Percentiles rank a stretch among this genome's conserved stretches.
These are phyloP conservation scores for Bubo scandiacus DNA, from an alignment of 2,113 vertebrate species.

Conservation along the genomic window DNA sequence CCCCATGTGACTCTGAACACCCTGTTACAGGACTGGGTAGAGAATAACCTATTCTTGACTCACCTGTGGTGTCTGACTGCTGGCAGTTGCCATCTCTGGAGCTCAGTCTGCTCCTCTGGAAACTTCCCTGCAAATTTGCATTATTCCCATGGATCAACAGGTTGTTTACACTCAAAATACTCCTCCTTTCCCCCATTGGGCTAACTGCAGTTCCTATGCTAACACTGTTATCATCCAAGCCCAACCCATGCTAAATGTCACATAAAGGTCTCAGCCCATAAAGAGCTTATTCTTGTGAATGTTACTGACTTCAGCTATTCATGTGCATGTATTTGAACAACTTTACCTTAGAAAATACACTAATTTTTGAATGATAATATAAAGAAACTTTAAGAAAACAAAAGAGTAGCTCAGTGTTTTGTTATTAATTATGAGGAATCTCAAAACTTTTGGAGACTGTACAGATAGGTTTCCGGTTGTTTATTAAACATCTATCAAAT, in stretches of 20 bases:
- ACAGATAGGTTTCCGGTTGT: not conserved
- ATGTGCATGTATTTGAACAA: not conserved
- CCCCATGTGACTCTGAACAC: not conserved
- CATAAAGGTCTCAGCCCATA: not conserved
- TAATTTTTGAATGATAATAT: not conserved
- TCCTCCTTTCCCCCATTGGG: not conserved
- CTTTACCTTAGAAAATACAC: not conserved
- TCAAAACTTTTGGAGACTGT: not conserved
- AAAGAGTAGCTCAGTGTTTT: not conserved
- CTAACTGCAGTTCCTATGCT: not conserved
- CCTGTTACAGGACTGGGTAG: not conserved
- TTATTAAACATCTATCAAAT: not conserved
- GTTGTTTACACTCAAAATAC: not conserved
- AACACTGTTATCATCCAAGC: not conserved
- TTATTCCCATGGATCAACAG: not conserved
- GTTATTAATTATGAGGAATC: not conserved
- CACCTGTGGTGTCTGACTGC: not conserved
- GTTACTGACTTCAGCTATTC: not conserved
- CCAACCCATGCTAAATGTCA: too few species aligned
- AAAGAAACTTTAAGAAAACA: not conserved
- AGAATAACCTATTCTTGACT: not conserved
- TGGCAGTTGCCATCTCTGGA: not conserved
- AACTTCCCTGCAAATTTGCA: not conserved
- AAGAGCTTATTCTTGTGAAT: not conserved
- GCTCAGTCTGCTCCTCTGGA: not conserved